These are phyloP conservation scores for Napeogenes inachia DNA, from an alignment of 2,888 invertebrate species.

Conservation along the genomic window DNA sequence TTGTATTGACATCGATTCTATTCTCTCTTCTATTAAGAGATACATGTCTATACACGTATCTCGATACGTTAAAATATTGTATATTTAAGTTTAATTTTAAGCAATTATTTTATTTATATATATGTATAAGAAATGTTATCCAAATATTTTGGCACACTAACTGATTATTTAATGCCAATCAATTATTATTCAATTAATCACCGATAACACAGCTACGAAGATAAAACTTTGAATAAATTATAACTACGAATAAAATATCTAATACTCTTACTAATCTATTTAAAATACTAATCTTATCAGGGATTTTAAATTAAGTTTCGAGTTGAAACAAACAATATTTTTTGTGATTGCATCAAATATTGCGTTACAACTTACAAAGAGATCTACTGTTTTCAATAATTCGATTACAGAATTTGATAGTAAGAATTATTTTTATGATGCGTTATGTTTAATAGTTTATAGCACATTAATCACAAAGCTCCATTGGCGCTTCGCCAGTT, in stretches of 20 bases:
- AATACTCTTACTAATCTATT: not conserved
- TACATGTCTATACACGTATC: no score
- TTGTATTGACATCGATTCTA: no score
- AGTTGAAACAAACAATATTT: not conserved
- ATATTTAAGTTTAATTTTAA: not conserved
- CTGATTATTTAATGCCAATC: conserved; percentile 1
- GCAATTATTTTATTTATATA: not conserved
- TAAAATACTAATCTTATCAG: not conserved
- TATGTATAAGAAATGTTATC: not conserved
- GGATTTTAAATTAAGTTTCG: no score
- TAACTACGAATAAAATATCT: not conserved
- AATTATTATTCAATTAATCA: conserved; percentile 7
- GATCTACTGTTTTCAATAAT: not conserved
- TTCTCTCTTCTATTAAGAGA: no score
- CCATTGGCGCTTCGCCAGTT: not conserved
- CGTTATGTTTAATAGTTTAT: conserved; percentile 3
- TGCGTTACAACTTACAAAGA: no score
- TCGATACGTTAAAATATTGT: no score
- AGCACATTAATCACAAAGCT: conserved; percentile 2
- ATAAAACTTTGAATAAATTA: not conserved
- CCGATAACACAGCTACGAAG: not conserved
- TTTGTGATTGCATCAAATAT: not conserved
- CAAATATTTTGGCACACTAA: not conserved
- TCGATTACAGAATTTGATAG: not conserved
- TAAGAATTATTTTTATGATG: not conserved